These are phyloP conservation scores for Saimiri boliviensis DNA, from an alignment of 2,113 vertebrate species.

Conservation along the genomic window DNA sequence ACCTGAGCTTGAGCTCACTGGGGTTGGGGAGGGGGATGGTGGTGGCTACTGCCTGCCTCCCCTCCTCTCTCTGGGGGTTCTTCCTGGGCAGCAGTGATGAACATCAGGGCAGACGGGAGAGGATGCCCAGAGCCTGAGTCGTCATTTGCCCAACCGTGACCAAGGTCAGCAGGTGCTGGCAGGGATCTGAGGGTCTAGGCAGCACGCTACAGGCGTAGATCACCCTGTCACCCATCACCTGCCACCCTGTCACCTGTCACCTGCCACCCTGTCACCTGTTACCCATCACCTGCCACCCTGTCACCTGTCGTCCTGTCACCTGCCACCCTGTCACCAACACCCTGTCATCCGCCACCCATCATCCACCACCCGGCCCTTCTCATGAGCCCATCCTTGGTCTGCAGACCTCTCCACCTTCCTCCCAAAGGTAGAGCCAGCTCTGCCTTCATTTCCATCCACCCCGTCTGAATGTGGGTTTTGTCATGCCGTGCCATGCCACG, in stretches of 20 bases:
- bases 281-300: too few relatives aligned
- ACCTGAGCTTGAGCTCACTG: too few relatives aligned
- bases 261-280: too few relatives aligned
- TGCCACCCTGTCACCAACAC: too few relatives aligned
- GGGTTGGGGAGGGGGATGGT: rapidly evolving
- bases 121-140: not conserved
- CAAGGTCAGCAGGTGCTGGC: not conserved
- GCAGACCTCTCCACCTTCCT: not conserved
- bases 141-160: not conserved
- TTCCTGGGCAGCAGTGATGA: not conserved
- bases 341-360: too few relatives aligned
- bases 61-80: not conserved
- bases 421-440: not conserved
- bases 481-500: too few relatives aligned
- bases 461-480: not conserved
- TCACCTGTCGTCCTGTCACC: too few relatives aligned
- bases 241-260: not conserved
- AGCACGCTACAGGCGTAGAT: not conserved
- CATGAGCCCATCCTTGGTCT: not conserved
- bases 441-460: not conserved
- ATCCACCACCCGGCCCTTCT: not conserved
- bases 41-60: not conserved
- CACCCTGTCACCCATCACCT: not conserved
- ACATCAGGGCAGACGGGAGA: rapidly evolving
- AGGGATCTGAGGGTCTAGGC: not conserved